Evolutionary conservation across 2,797 vertebrate genomes (phyloP).

Genomic region (Myotis findleyi): DNA sequence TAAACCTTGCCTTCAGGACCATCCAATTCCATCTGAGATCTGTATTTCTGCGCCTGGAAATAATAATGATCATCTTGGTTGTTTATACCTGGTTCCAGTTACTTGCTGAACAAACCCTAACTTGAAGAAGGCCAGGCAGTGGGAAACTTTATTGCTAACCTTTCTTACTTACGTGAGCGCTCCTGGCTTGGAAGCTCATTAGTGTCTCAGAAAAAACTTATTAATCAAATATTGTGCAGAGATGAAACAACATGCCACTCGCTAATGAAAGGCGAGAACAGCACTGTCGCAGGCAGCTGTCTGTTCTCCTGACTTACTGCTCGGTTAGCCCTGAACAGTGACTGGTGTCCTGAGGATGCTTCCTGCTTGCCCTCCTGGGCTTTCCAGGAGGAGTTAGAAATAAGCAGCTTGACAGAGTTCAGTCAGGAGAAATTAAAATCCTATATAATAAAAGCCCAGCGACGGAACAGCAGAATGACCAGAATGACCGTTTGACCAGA

Average conservation of each 20-base stretch:
- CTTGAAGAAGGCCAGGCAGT: not conserved
- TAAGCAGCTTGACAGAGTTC: slow-evolving; percentile 44
- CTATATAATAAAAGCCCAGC: too few relatives aligned
- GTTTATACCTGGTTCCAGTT: not conserved
- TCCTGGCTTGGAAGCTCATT: not conserved
- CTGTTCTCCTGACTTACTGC: slow-evolving; percentile 37
- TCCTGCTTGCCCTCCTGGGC: slow-evolving; percentile 60
- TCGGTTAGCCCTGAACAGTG: slow-evolving; percentile 75
- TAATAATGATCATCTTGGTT: not conserved
- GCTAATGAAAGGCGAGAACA: slow-evolving; percentile 25
- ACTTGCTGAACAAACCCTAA: not conserved
- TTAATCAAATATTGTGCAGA: slow-evolving; percentile 31
- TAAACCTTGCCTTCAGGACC: not conserved
- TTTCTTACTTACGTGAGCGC: not conserved
- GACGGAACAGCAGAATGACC: too few relatives aligned
- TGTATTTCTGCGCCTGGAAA: not conserved
- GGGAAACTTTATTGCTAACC: not conserved
- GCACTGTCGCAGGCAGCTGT: slow-evolving; percentile 31
- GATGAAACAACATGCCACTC: slow-evolving; percentile 56
- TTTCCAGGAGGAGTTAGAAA: slow-evolving; percentile 79
- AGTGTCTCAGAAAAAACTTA: slow-evolving; percentile 50
- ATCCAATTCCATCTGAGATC: not conserved
- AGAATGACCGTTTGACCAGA: too few relatives aligned
- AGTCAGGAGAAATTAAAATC: slow-evolving; percentile 1
- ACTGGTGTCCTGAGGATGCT: slow-evolving; percentile 63